Conservation (phyloP, 2,888 invertebrate genomes). For the Argyra leucocephala region DNA sequence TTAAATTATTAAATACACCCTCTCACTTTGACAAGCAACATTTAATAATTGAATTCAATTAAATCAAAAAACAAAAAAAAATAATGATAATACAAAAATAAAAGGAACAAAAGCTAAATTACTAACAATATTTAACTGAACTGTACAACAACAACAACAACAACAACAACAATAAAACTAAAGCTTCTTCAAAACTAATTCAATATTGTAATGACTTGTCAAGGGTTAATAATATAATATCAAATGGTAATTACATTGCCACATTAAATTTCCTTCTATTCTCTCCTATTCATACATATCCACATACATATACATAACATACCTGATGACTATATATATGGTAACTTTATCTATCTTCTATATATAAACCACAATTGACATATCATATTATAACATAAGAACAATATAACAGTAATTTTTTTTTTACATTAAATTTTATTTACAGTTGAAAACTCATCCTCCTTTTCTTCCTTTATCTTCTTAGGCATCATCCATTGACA, state of each 20-base stretch:
- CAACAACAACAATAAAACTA: background rate
- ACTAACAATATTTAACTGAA: background rate
- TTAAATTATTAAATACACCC: background rate
- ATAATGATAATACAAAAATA: background rate
- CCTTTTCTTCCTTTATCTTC: too few species aligned
- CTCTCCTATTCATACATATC: too few species aligned
- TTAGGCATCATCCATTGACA: too few species aligned
- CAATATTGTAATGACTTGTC: background rate
- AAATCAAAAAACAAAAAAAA: background rate
- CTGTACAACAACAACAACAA: background rate
- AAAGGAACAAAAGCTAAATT: background rate
- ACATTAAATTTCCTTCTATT: background rate
- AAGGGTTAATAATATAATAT: slow-evolving; percentile 3
- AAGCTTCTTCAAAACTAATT: too few species aligned
- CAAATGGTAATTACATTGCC: slow-evolving; percentile 3
- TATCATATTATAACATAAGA: too few species aligned
- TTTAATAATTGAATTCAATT: slow-evolving; percentile 1
- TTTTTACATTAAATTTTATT: too few species aligned
- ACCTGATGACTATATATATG: too few species aligned
- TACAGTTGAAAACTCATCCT: too few species aligned
- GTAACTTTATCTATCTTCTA: too few species aligned
- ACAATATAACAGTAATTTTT: too few species aligned
- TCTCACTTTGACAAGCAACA: background rate
- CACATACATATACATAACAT: too few species aligned
- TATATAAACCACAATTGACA: too few species aligned